A percentile compares a stretch with the other conserved stretches of the same genome.
These are phyloP conservation scores for Callosobruchus maculatus DNA, from an alignment of 2,888 invertebrate genomes.

Conservation along the genomic window DNA sequence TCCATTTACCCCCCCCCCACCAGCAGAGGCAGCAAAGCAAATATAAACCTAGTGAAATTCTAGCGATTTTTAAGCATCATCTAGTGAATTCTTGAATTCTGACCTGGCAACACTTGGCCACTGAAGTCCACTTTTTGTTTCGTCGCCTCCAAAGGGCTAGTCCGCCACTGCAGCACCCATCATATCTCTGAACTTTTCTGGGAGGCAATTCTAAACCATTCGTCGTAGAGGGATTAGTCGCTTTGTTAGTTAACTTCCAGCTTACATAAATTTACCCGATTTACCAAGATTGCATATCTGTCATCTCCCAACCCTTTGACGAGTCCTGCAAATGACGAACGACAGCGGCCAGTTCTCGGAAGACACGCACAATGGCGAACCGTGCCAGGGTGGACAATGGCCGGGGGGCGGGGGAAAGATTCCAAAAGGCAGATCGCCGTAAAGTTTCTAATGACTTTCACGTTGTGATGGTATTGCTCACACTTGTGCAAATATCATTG, in stretches of 20 bases:
- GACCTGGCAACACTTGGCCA: no score
- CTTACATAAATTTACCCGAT: constrained; percentile 13
- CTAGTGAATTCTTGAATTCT: no score
- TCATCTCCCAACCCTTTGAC: constrained; percentile 7
- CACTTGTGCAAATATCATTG: neutral
- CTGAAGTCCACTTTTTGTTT: no score
- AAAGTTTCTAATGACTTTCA: neutral
- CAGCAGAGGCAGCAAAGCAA: no score
- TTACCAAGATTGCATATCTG: constrained; percentile 16
- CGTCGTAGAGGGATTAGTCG: neutral
- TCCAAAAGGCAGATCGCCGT: neutral
- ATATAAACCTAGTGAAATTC: no score
- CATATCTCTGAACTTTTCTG: neutral
- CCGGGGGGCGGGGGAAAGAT: neutral
- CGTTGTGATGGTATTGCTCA: neutral
- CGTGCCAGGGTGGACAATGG: neutral
- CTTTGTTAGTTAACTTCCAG: constrained; percentile 1
- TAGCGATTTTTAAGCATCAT: no score
- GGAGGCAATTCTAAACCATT: neutral
- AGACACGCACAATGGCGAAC: neutral
- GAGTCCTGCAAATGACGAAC: neutral
- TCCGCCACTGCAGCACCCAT: neutral
- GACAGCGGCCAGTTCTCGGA: neutral
- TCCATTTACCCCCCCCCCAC: no score
- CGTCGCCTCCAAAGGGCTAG: no score